Percentiles rank a stretch among this genome's conserved stretches.
Conservation (phyloP, 2,888 invertebrate genomes). For the Stramonita haemastoma region DNA sequence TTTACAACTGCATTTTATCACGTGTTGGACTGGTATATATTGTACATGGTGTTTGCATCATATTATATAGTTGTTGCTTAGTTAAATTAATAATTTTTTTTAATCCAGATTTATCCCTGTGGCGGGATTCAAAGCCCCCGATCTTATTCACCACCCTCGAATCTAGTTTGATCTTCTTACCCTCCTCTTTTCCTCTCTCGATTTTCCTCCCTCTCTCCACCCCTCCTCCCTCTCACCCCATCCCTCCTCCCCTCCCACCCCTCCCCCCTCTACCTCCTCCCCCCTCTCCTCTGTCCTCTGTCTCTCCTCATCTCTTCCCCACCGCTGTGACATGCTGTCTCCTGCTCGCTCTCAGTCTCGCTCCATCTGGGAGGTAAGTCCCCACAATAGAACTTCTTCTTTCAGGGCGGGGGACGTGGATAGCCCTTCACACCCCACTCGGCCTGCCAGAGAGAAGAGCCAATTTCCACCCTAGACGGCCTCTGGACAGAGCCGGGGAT, state of each 20-base stretch:
- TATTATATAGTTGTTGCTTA: too few species aligned
- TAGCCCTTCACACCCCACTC: background rate
- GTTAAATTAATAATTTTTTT: too few species aligned
- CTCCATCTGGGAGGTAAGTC: background rate
- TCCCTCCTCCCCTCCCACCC: background rate
- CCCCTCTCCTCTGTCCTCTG: background rate
- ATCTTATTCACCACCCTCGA: too few species aligned
- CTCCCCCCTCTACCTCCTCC: background rate
- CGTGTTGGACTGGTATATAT: too few species aligned
- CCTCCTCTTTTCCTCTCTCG: too few species aligned
- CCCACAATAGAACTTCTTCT: slow-evolving; percentile 8
- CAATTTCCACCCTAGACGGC: background rate
- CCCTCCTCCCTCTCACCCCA: background rate
- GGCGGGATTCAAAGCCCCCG: too few species aligned
- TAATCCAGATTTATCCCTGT: too few species aligned
- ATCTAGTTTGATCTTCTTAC: too few species aligned
- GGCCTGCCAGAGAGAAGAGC: background rate
- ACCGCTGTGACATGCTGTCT: background rate
- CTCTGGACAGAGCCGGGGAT: background rate
- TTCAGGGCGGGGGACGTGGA: background rate
- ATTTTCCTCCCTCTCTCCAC: too few species aligned
- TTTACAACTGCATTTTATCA: too few species aligned
- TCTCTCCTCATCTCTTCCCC: background rate
- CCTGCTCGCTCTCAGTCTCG: background rate
- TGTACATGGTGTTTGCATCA: too few species aligned